Conservation (phyloP, 2,113 vertebrate genomes). For the Micronycteris hirsuta region DNA sequence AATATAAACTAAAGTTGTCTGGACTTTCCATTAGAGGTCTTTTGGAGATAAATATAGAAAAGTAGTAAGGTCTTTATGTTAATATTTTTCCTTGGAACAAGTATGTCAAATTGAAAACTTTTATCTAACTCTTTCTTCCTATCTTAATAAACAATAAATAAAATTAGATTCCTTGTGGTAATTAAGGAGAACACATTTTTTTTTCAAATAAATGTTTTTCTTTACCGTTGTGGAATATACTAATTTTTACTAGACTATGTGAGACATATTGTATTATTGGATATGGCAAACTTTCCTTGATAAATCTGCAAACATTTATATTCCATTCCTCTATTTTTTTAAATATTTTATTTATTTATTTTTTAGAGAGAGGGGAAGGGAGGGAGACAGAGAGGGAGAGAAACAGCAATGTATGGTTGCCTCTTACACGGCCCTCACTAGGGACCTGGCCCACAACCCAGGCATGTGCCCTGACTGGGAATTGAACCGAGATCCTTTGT, state of each 20-base stretch:
- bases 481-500: too few species aligned
- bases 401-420: too few species aligned
- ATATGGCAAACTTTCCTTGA: neutral
- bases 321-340: neutral
- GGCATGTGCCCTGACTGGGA: too few species aligned
- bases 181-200: neutral
- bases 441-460: too few species aligned
- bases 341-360: too few species aligned
- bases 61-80: neutral
- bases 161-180: neutral
- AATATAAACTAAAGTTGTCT: neutral
- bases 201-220: neutral
- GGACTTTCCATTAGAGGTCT: neutral
- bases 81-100: neutral
- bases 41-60: neutral
- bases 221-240: neutral
- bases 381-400: too few species aligned
- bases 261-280: neutral
- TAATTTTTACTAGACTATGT: neutral
- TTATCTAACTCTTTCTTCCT: constrained; percentile 4
- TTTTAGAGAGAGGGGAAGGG: too few species aligned
- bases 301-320: neutral
- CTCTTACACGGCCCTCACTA: too few species aligned
- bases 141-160: neutral
- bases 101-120: neutral